These are phyloP conservation scores for Hestina assimilis DNA, from an alignment of 1,140 invertebrate genomes.

Conservation along the genomic window DNA sequence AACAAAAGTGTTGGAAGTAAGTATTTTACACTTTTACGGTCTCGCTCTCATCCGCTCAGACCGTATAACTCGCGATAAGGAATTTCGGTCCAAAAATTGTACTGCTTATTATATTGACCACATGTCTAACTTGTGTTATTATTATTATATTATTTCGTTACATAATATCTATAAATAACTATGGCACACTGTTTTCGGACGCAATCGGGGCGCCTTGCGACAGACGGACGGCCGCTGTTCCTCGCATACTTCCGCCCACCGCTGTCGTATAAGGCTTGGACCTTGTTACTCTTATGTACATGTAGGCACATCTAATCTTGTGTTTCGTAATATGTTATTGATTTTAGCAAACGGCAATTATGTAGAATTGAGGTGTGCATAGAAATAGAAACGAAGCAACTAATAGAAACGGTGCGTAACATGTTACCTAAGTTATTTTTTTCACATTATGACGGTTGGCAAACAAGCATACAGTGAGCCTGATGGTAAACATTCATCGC, in stretches of 20 bases:
- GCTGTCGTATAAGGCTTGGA: constrained; percentile 46
- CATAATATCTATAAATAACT: constrained; percentile 13
- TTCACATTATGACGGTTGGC: too few relatives aligned
- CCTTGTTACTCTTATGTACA: constrained; percentile 49
- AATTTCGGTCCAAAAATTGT: too few relatives aligned
- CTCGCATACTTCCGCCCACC: constrained; percentile 57
- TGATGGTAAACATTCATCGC: neutral
- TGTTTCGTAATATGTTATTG: constrained; percentile 18
- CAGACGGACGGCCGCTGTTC: constrained; percentile 27
- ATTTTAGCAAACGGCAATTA: neutral
- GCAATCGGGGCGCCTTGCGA: constrained; percentile 3
- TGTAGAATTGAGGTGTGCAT: too few relatives aligned
- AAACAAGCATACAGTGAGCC: too few relatives aligned
- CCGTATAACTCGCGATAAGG: too few relatives aligned
- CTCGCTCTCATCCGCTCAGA: too few relatives aligned
- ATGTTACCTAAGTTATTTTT: too few relatives aligned
- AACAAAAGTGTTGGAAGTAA: too few relatives aligned
- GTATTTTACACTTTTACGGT: too few relatives aligned
- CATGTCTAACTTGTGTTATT: neutral
- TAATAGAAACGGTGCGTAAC: too few relatives aligned
- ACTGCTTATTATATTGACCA: neutral
- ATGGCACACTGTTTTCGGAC: constrained; percentile 15
- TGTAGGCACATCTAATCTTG: constrained; percentile 43
- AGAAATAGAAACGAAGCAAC: too few relatives aligned
- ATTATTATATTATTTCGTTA: neutral